A percentile compares a stretch with the other conserved stretches of the same genome.
Evolutionary conservation across 2,113 vertebrate genomes (phyloP).

Genomic region (Myotis brandtii): DNA sequence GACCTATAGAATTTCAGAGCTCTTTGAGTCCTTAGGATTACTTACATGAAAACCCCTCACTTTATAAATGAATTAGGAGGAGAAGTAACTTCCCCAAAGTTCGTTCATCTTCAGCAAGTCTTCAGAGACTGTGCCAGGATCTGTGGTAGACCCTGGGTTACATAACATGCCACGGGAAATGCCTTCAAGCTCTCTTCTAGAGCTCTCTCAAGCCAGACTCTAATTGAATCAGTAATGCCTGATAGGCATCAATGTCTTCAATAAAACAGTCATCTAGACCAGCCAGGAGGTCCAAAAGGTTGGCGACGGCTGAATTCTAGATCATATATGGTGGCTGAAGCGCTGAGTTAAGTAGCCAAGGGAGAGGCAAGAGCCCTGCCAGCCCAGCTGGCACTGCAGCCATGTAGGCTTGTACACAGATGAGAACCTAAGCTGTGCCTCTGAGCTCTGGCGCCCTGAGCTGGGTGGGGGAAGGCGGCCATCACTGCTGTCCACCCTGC

Average conservation of each 20-base stretch:
- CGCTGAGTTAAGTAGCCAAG: neutral
- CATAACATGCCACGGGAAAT: constrained; percentile 5
- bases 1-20: neutral
- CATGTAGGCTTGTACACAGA: fast-evolving
- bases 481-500: neutral
- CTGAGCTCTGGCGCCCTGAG: fast-evolving
- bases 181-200: neutral
- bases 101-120: constrained; percentile 51
- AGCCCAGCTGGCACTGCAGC: neutral
- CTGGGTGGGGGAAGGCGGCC: fast-evolving
- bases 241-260: neutral
- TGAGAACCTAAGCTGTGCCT: neutral
- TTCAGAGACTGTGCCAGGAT: neutral
- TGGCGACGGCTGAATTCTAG: too few species aligned
- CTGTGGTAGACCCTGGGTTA: constrained; percentile 40
- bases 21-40: neutral
- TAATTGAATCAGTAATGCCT: neutral
- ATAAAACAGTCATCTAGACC: neutral
- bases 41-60: neutral
- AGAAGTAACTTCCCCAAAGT: neutral
- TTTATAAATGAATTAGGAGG: neutral
- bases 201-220: neutral
- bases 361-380: neutral
- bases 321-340: fast-evolving
- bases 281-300: too few species aligned